Evolutionary conservation across 2,113 vertebrate species (phyloP), one percentile per base, ranked within the genome.

Genomic region (Callipepla californica): DNA sequence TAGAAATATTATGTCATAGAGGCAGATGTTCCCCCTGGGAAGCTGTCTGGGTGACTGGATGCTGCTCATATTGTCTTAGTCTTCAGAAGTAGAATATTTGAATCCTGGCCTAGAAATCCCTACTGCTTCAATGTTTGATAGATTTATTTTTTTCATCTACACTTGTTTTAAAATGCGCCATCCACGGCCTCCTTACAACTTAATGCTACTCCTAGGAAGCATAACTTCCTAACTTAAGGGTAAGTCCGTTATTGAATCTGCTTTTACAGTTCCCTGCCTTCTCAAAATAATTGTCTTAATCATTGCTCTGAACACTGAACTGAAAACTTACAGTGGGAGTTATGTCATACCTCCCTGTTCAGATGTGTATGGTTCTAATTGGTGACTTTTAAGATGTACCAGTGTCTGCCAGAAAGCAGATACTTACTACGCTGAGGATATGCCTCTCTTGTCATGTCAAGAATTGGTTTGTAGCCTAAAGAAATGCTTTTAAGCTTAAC

Each of bases 171-270:
- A 59, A 44, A 25, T 28, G 13, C 18, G n/a, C 18, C 44, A 26
- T 59, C n/a, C 73, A 36, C 20, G 13, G 73, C 32, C 59, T 59
- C n/a, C 73, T 59, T 19, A 44, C 23, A 75, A 38, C 48, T 65
- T 63, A 66, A 73, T 6, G 20, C 45, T 70, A 6, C 16, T 22
- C 80, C 84, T 58, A 45, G 61, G 59, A 72, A 50, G 38, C 4
- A 4, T 34, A 53, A 19, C 23, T 40, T 65, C 53, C 9, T 70
- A 45, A 50, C 0, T 0, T 12, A 34, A 53, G 23, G 20, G 8
- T 42, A n/a, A 68, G 40, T 36, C 76, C 5, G 4, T 57, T 38
- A 16, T 0, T 6, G 50, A 65, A 44, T 57, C 53, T 1, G 4
- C 48, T 50, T 15, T 59, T 47, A 32, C 6, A 23, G 28, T 21